Evolutionary conservation across 2,888 invertebrate species (phyloP).

Genomic region (Erebia ligea): DNA sequence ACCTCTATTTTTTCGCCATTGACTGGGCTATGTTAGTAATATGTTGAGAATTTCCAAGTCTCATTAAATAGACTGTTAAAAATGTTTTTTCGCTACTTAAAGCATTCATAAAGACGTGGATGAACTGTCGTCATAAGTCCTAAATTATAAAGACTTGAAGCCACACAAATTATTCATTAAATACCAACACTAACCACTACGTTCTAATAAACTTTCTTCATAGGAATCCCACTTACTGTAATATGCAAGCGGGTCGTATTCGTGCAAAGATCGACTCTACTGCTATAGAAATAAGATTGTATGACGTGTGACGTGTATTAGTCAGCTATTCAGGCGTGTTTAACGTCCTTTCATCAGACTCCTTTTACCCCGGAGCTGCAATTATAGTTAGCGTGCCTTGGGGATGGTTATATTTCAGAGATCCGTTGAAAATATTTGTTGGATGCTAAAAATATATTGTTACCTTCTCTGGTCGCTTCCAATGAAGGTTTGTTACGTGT

Average conservation of each 20-base stretch:
- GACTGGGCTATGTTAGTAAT: too few relatives aligned
- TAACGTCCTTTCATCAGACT: constrained; percentile 70
- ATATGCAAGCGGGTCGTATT: constrained; percentile 21
- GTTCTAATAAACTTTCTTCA: constrained; percentile 20
- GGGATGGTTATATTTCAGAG: constrained; percentile 63
- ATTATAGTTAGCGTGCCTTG: constrained; percentile 74
- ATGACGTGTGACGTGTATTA: constrained; percentile 20
- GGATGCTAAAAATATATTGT: neutral
- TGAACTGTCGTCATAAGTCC: constrained; percentile 5
- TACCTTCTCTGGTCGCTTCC: neutral
- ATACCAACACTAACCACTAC: constrained; percentile 25
- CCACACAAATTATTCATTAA: constrained; percentile 12
- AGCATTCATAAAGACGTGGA: neutral
- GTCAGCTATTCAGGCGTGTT: constrained; percentile 39
- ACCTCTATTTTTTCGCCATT: too few relatives aligned
- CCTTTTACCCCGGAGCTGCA: constrained; percentile 76
- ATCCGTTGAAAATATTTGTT: constrained; percentile 41
- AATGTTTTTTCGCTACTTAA: neutral
- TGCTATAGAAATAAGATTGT: constrained; percentile 23
- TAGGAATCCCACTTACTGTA: constrained; percentile 31
- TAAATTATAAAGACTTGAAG: neutral
- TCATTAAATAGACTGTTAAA: too few relatives aligned
- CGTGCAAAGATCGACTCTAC: constrained; percentile 26
- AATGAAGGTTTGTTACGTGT: neutral
- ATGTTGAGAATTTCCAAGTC: neutral